Evolutionary conservation across 2,888 invertebrate species (phyloP), one percentile per base, ranked within the genome.

Genomic region (Apotomis turbidana): DNA sequence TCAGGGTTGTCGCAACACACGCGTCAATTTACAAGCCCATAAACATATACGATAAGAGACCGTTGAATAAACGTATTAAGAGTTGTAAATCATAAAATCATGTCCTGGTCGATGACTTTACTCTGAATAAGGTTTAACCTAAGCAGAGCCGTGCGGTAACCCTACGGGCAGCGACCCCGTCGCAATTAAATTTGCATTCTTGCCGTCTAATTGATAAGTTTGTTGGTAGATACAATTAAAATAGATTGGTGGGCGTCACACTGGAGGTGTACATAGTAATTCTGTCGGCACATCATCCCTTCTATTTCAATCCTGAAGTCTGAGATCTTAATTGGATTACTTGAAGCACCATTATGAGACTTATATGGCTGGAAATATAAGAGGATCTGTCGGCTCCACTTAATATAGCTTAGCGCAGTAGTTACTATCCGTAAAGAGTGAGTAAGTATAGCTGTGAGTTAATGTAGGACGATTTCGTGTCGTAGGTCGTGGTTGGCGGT

Each of bases 131-230:
- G 38, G 55, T 69, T 62, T 69, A 46, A 68, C 49, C 12, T 68
- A 41, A 0, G 41, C 38, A 9, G 13, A n/a, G 38, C 4, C 36
- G 13, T 59, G 57, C 27, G 59, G 61, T 36, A 70, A 57, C 61
- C 66, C 55, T 51, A 57, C 49, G 71, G 67, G 10, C 67, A 68
- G 62, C 66, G 67, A 81, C 80, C 78, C 79, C 76, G 78, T 80
- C 77, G 90, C 90, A 90, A 91, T 91, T 92, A 90, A 90, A 93
- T 91, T 92, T 90, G 89, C 91, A 92, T 92, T 90, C 87, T 81
- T 83, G 86, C 82, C 80, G 79, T 85, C 83, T 91, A 90, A 92
- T 92, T 91, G 91, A 91, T 92, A 90, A 89, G 87, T 90, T 79
- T 86, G 88, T 90, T 88, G 84, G 84, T 86, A 85, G 84, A 82